phyloP scores from a whole-genome alignment of 2,797 vertebrate species.

The Garrulus glandarius region DNA sequence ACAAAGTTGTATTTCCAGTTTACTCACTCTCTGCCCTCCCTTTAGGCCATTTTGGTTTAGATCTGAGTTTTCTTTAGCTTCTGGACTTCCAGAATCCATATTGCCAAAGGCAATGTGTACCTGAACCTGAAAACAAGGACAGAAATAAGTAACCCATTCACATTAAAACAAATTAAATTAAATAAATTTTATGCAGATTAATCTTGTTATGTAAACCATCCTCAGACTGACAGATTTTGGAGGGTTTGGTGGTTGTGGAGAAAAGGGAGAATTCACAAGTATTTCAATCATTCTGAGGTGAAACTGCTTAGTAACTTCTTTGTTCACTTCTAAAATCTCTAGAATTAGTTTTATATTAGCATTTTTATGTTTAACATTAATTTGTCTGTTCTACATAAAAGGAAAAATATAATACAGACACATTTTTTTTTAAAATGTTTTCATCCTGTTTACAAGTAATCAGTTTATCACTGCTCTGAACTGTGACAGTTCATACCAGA shows the following conservation, averaged over 20 bases:
- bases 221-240: neutral
- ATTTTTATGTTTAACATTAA: neutral
- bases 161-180: neutral
- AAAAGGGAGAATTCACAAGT: neutral
- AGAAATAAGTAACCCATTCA: neutral
- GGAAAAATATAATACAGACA: neutral
- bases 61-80: neutral
- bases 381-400: neutral
- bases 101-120: neutral
- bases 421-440: neutral
- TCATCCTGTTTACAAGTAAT: neutral
- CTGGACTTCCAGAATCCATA: neutral
- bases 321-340: neutral
- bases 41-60: neutral
- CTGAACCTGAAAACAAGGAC: neutral
- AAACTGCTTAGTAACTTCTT: neutral
- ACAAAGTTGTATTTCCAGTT: neutral
- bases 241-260: too few relatives aligned
- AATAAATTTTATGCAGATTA: neutral
- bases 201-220: neutral
- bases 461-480: constrained; percentile 32
- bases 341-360: neutral
- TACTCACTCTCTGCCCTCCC: neutral
- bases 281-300: neutral
- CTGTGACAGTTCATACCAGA: constrained; percentile 10